Percentiles rank a stretch among this genome's conserved stretches.
phyloP scores from a whole-genome alignment of 1,140 invertebrate species.

The Armadillidium nasatum region DNA sequence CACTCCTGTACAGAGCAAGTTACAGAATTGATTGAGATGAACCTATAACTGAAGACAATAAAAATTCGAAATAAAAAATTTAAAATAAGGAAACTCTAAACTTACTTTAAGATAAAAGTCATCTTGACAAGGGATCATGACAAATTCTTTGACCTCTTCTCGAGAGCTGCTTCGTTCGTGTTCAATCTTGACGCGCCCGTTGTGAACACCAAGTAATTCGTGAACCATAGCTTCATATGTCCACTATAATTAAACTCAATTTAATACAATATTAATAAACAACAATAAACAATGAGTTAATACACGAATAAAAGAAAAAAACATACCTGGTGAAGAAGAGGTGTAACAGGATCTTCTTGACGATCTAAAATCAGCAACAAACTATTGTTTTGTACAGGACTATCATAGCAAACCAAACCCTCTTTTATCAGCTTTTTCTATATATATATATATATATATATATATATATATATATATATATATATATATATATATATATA shows the following conservation, averaged over 20 bases:
- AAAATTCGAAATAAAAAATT: too few species aligned
- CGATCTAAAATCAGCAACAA: constrained; percentile 83
- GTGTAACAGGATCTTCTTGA: constrained; percentile 90
- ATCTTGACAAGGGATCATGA: constrained; percentile 91
- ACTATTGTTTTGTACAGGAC: constrained; percentile 55
- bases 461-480: too few species aligned
- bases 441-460: too few species aligned
- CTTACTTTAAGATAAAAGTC: constrained; percentile 91
- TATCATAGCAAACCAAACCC: constrained; percentile 77
- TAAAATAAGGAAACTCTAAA: too few species aligned
- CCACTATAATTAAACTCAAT: constrained; percentile 69
- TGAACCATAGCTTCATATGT: constrained; percentile 99
- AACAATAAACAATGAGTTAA: too few species aligned
- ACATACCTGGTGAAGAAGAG: constrained; percentile 79
- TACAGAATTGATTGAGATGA: too few species aligned
- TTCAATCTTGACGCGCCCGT: constrained; percentile 88
- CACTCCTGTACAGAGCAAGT: too few species aligned
- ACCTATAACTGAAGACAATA: too few species aligned
- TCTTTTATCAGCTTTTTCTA: too few species aligned
- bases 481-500: too few species aligned
- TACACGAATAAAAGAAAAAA: constrained; percentile 4
- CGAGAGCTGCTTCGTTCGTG: constrained; percentile 66
- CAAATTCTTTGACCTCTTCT: constrained; percentile 86
- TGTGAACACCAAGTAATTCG: constrained; percentile 88
- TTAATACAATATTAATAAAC: not conserved